These are phyloP conservation scores for Aldabrachelys gigantea DNA, from an alignment of 2,113 vertebrate species.

Conservation along the genomic window DNA sequence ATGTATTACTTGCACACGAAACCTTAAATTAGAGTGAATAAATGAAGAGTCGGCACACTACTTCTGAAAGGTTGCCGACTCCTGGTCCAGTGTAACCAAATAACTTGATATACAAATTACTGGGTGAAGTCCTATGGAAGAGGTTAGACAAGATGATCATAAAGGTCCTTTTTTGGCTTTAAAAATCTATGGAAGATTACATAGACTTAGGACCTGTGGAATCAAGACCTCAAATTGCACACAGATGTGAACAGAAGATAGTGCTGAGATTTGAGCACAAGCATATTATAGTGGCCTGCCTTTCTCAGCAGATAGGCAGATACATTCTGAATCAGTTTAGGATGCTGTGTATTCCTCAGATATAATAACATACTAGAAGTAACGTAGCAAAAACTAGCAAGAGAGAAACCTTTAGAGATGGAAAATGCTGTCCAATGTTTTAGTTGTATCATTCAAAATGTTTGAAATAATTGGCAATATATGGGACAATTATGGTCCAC, in stretches of 20 bases:
- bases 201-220: background rate
- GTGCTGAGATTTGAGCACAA: background rate
- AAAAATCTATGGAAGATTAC: background rate
- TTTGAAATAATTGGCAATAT: background rate
- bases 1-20: too few species aligned
- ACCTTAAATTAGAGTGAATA: too few species aligned
- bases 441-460: background rate
- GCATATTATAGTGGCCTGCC: rapidly evolving
- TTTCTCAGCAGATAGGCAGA: background rate
- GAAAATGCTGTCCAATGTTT: background rate
- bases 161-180: background rate
- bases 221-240: background rate
- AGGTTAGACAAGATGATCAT: background rate
- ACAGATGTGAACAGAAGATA: rapidly evolving
- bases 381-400: background rate
- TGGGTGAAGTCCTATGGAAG: background rate
- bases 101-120: background rate
- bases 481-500: background rate
- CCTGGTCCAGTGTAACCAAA: background rate
- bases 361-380: background rate
- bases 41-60: too few species aligned
- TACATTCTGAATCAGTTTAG: background rate
- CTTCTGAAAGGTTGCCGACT: too few species aligned
- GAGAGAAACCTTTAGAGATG: background rate
- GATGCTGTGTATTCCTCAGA: background rate